A percentile compares a stretch with the other conserved stretches of the same genome.
phyloP scores from a whole-genome alignment of 2,888 invertebrate genomes.

The Elysia crispata region DNA sequence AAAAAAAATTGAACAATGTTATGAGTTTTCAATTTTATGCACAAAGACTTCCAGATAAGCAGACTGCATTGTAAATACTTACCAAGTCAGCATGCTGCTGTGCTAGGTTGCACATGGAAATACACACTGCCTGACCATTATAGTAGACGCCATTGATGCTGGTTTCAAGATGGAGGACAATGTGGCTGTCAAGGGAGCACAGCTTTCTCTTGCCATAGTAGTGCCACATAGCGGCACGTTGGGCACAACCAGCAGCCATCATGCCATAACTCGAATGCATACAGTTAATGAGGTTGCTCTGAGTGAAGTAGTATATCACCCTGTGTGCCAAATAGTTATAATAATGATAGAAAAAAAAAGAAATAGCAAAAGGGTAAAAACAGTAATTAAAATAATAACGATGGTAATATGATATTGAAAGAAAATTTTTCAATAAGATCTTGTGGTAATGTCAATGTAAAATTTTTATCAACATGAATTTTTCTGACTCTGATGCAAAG shows the following conservation, averaged over 20 bases:
- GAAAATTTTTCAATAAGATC: too few relatives aligned
- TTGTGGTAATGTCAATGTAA: too few relatives aligned
- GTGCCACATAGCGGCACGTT: slow-evolving; percentile 91
- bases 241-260: slow-evolving; percentile 87
- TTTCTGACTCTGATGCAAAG: too few relatives aligned
- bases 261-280: slow-evolving; percentile 90
- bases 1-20: neutral
- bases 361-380: slow-evolving; percentile 1
- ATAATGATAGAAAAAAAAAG: neutral
- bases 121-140: slow-evolving; percentile 85
- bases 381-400: too few relatives aligned
- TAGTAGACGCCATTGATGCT: slow-evolving; percentile 81
- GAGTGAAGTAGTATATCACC: slow-evolving; percentile 85
- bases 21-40: too few relatives aligned
- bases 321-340: slow-evolving; percentile 56
- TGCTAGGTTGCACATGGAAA: slow-evolving; percentile 85
- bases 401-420: too few relatives aligned
- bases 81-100: slow-evolving; percentile 80
- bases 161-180: slow-evolving; percentile 87
- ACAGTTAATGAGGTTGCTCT: slow-evolving; percentile 91
- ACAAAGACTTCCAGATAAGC: neutral
- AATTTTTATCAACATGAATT: too few relatives aligned
- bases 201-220: slow-evolving; percentile 91
- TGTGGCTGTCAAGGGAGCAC: slow-evolving; percentile 88
- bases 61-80: too few relatives aligned